These are phyloP conservation scores for Listrodromus nycthemerus DNA, from an alignment of 2,888 invertebrate species.

Conservation along the genomic window DNA sequence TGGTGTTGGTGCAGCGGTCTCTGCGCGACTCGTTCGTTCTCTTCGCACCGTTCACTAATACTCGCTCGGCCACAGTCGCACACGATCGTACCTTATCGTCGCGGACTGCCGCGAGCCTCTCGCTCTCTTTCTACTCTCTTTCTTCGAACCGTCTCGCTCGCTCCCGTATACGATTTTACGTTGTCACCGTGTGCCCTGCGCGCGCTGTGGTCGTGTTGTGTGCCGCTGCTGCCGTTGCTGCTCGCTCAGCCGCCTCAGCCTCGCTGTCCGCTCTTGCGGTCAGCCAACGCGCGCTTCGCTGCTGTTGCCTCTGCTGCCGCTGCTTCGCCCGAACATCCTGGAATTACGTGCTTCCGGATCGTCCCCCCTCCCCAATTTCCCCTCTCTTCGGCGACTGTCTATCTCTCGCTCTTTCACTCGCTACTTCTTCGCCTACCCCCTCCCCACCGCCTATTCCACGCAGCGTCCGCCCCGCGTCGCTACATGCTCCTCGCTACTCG, in stretches of 20 bases:
- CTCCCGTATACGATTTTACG: conserved; percentile 9
- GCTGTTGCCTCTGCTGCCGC: conserved; percentile 10
- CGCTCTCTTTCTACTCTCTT: conserved; percentile 16
- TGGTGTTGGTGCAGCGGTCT: conserved; percentile 17
- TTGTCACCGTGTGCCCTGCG: neutral
- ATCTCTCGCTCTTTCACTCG: conserved; percentile 25
- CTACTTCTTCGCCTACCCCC: neutral
- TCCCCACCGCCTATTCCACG: conserved; percentile 11
- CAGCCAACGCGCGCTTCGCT: conserved; percentile 38
- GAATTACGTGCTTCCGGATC: conserved; percentile 68
- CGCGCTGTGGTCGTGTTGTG: conserved; percentile 27
- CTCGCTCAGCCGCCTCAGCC: conserved; percentile 28
- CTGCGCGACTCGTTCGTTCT: conserved; percentile 37
- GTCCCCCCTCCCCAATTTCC: conserved; percentile 27
- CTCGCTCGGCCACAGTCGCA: neutral
- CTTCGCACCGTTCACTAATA: conserved; percentile 43
- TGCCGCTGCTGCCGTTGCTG: neutral
- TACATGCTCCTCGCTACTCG: conserved; percentile 35
- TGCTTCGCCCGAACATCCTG: conserved; percentile 61
- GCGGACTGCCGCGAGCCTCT: conserved; percentile 14
- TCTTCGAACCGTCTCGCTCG: conserved; percentile 32
- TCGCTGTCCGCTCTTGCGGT: neutral
- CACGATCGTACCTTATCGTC: conserved; percentile 27
- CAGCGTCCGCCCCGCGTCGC: conserved; percentile 16
- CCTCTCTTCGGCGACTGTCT: conserved; percentile 30